Conservation (phyloP, 2,797 vertebrate species). For the Gallinago nigripennis region DNA sequence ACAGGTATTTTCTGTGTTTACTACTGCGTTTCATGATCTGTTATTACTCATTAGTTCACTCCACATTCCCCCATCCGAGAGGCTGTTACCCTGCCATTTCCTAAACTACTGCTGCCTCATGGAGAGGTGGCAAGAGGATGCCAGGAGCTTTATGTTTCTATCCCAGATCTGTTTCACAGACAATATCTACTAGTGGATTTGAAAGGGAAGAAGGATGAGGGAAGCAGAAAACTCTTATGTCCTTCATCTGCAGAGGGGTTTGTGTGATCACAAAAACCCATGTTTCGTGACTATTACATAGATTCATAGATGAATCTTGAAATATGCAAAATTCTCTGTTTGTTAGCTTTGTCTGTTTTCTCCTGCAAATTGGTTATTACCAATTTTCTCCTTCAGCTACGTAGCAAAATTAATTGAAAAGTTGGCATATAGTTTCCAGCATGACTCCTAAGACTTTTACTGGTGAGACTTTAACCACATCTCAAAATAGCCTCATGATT, state of each 20-base stretch:
- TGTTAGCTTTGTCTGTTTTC: not conserved
- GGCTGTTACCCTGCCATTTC: not conserved
- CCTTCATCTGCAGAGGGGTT: not conserved
- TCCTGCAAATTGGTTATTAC: not conserved
- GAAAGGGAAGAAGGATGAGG: not conserved
- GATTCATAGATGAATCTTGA: not conserved
- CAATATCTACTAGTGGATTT: not conserved
- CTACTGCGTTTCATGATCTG: not conserved
- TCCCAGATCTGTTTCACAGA: not conserved
- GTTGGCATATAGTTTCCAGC: not conserved
- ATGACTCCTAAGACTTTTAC: not conserved
- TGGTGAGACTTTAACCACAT: not conserved
- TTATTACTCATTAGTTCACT: not conserved
- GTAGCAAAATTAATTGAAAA: not conserved
- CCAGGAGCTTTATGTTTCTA: not conserved
- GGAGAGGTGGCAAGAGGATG: not conserved
- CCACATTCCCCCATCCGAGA: fast-evolving
- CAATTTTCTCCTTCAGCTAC: not conserved
- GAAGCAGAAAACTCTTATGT: not conserved
- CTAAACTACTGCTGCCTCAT: not conserved
- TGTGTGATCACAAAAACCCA: not conserved
- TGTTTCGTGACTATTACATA: not conserved
- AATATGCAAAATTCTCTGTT: not conserved
- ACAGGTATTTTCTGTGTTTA: not conserved
- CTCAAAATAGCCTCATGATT: not conserved